Percentiles rank a stretch among this genome's conserved stretches.
Conservation (phyloP, 2,797 vertebrate genomes). For the Urosaurus nigricauda region DNA sequence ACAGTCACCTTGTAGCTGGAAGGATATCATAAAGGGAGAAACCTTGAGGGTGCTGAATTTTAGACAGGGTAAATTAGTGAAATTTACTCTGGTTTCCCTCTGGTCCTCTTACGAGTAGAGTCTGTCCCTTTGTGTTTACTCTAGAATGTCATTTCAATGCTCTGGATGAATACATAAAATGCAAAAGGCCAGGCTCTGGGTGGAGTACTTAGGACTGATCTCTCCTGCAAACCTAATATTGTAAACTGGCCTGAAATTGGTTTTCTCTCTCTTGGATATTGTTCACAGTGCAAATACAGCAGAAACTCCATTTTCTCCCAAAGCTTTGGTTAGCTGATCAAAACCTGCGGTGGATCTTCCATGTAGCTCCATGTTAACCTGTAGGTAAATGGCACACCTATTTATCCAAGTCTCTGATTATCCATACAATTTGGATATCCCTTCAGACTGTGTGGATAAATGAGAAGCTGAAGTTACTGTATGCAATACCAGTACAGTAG, state of each 20-base stretch:
- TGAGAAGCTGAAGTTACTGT: slow-evolving; percentile 9
- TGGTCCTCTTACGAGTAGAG: background rate
- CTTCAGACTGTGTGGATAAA: slow-evolving; percentile 3
- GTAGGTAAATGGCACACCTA: slow-evolving; percentile 11
- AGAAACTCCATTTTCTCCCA: background rate
- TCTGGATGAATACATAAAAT: background rate
- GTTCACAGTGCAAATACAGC: slow-evolving; percentile 3
- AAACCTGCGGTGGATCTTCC: slow-evolving; percentile 6
- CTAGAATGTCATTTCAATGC: background rate
- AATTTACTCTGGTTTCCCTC: slow-evolving; percentile 23
- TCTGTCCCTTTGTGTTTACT: background rate
- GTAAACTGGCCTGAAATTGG: background rate
- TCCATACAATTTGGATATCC: slow-evolving; percentile 29
- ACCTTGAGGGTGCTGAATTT: slow-evolving; percentile 28
- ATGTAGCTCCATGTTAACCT: slow-evolving; percentile 13
- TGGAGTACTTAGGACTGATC: background rate
- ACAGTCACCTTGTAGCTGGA: slow-evolving; percentile 36
- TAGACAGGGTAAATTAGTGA: slow-evolving; percentile 35
- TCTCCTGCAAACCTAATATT: rapidly evolving
- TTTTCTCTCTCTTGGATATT: slow-evolving; percentile 16
- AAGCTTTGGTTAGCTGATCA: background rate
- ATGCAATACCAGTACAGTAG: slow-evolving; percentile 3
- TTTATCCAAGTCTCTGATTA: slow-evolving; percentile 40
- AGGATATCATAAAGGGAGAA: slow-evolving; percentile 22
- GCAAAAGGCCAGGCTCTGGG: rapidly evolving